Percentiles rank a stretch among this genome's conserved stretches.
Conservation (phyloP, 2,888 invertebrate species). For the Nebria brevicollis region DNA sequence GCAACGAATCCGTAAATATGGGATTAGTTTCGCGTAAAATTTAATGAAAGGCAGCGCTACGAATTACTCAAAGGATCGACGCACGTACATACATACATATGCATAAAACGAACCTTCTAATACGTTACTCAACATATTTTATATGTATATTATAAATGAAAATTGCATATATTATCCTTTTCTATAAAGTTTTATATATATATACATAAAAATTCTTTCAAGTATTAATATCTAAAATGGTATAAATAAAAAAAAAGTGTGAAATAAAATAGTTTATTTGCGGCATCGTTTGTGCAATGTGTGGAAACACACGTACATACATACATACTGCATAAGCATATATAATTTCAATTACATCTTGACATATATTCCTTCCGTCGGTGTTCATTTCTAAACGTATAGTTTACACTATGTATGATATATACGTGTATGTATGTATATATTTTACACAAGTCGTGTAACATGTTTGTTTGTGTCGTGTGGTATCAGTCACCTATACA, state of each 20-base stretch:
- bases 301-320: too few relatives aligned
- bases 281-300: too few relatives aligned
- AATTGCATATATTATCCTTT: neutral
- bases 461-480: neutral
- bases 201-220: too few relatives aligned
- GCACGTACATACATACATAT: slow-evolving; percentile 17
- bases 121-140: neutral
- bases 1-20: slow-evolving; percentile 42
- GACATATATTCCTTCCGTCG: too few relatives aligned
- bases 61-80: slow-evolving; percentile 37
- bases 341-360: too few relatives aligned
- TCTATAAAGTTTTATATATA: neutral
- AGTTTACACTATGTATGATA: neutral
- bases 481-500: neutral
- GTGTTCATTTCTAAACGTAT: neutral
- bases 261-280: too few relatives aligned
- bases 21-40: slow-evolving; percentile 45
- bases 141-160: neutral
- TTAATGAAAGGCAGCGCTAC: slow-evolving; percentile 37
- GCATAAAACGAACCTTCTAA: neutral
- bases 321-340: too few relatives aligned
- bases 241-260: too few relatives aligned
- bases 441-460: neutral
- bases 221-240: too few relatives aligned
- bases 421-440: neutral